phyloP scores from a whole-genome alignment of 2,113 vertebrate species.

The Tetraodon nigroviridis region DNA sequence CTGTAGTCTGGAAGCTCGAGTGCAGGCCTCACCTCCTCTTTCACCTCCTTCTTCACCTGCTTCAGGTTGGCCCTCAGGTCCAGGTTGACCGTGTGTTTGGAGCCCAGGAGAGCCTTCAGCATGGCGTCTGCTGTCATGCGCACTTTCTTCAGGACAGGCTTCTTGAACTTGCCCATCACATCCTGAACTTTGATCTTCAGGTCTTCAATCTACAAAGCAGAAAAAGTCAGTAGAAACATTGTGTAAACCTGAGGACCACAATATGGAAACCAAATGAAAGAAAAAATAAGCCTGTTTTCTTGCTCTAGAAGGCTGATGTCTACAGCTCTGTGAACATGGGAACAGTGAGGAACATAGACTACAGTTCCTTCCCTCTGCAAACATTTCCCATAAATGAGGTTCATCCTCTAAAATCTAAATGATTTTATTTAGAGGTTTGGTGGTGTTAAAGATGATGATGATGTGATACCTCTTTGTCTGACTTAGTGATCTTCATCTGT shows the following conservation, averaged over 20 bases:
- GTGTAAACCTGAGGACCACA: not conserved
- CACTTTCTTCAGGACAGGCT: constrained; percentile 84
- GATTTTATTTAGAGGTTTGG: too few relatives aligned
- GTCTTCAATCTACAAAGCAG: constrained; percentile 82
- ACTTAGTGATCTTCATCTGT: constrained; percentile 84
- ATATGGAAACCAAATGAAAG: too few relatives aligned
- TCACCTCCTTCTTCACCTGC: constrained; percentile 95
- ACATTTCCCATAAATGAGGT: too few relatives aligned
- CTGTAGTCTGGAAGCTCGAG: too few relatives aligned
- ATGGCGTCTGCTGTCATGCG: constrained; percentile 95
- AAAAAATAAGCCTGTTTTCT: too few relatives aligned
- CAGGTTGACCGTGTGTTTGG: constrained; percentile 96
- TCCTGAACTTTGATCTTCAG: constrained; percentile 93
- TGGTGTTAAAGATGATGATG: too few relatives aligned
- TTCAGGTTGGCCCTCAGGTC: constrained; percentile 95
- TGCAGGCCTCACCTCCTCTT: constrained; percentile 85
- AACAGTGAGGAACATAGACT: too few relatives aligned
- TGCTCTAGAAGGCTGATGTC: too few relatives aligned
- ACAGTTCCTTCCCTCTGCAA: too few relatives aligned
- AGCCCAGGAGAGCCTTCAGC: constrained; percentile 92
- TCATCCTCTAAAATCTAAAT: too few relatives aligned
- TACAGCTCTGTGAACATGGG: too few relatives aligned
- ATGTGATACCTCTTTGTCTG: constrained; percentile 81
- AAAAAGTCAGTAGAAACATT: not conserved
- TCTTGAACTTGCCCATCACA: constrained; percentile 95